Evolutionary conservation across 2,888 invertebrate species (phyloP), one percentile per base, ranked within the genome.

Genomic region (Lissonota sp.): DNA sequence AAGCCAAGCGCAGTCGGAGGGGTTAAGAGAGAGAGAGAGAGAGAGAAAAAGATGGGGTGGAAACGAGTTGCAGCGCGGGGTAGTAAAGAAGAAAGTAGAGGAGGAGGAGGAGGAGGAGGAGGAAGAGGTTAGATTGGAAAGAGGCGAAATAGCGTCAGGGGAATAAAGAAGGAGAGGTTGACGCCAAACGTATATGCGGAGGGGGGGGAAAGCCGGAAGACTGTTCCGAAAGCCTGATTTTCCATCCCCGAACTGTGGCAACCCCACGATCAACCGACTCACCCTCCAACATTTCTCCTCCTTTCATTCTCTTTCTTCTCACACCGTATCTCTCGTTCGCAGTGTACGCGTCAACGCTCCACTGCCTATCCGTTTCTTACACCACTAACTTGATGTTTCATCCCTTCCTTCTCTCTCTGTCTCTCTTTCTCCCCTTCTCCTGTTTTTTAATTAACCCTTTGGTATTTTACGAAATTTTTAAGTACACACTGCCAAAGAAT

Each of bases 201-300:
- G 60, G 79, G 79, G 72, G 44, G 46, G 46, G 63, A 63, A 58
- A 49, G 60, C 57, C 44, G 57, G 58, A 58, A 49, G 60, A 46
- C 44, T 74, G 60, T 73, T 78, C 37, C 62, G 49, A 60, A 82
- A 80, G 70, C 73, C 80, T 76, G 73, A 80, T 79, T 79, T 82
- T 77, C 80, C 74, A 74, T 76, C 70, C 63, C 71, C 71, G 57
- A 79, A 75, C 67, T 75, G 71, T 53, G 37, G 26, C 80, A 64
- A 69, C 70, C 66, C 51, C 62, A 26, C 66, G 60, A 75, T 69
- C 67, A 55, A 69, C 62, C 63, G 62, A 73, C 51, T 60, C 53
- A 26, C 51, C 57, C 51, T 51, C 39, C 16, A 16, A 44, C 37
- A 53, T 16, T 53, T 14, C 39, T 26, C 42, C 6, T 44, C 44